A percentile compares a stretch with the other conserved stretches of the same genome.
Conservation (phyloP, 2,797 vertebrate species). For the Syngnathus acus region DNA sequence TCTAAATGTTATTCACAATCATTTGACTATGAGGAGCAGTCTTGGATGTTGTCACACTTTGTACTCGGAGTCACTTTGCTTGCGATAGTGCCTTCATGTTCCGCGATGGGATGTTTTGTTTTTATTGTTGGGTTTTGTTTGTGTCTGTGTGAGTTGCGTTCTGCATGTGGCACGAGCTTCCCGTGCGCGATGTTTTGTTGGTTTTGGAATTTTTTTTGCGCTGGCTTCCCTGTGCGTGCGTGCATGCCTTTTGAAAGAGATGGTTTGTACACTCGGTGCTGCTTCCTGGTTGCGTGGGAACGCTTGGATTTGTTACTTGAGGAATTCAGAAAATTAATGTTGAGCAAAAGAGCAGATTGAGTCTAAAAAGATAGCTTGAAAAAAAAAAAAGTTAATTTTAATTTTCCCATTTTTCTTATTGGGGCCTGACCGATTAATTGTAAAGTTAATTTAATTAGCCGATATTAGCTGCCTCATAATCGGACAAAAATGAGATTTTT, state of each 20-base stretch:
- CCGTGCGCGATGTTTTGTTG: not conserved
- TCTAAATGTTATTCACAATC: too few species aligned
- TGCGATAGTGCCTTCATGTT: constrained; percentile 4
- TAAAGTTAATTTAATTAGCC: too few species aligned
- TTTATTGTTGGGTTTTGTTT: not conserved
- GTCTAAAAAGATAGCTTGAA: too few species aligned
- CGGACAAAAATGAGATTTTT: too few species aligned
- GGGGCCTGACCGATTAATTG: too few species aligned
- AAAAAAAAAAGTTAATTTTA: too few species aligned
- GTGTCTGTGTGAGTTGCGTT: not conserved
- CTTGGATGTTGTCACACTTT: not conserved
- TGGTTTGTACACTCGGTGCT: not conserved
- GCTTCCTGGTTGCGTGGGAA: not conserved
- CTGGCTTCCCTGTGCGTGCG: not conserved
- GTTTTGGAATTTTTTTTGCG: not conserved
- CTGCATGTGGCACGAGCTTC: not conserved
- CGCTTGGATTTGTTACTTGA: not conserved
- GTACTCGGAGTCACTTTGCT: not conserved
- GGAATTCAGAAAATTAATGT: too few species aligned
- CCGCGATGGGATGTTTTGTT: not conserved
- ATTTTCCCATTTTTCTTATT: too few species aligned
- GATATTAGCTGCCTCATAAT: too few species aligned
- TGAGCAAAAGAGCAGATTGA: too few species aligned
- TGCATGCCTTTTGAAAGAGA: constrained; percentile 9
- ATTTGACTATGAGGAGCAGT: not conserved